Evolutionary conservation across 2,888 invertebrate species (phyloP), one percentile per base, ranked within the genome.

Genomic region (Eupithecia abbreviata): DNA sequence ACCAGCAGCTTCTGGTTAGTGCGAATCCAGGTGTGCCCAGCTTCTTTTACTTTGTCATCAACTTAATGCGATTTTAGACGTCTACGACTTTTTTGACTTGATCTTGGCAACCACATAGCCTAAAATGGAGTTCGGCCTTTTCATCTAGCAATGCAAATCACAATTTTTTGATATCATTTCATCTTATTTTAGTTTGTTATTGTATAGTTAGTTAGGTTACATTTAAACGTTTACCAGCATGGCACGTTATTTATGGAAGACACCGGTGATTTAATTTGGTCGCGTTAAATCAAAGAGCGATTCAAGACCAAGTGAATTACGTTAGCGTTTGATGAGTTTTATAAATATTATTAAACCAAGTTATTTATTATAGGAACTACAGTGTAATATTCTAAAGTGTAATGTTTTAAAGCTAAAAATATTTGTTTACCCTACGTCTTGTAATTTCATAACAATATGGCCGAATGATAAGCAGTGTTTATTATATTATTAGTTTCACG

Each of bases 211-310:
- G n/a, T n/a, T n/a, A n/a, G n/a, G n/a, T n/a, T n/a, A n/a, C n/a
- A n/a, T n/a, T n/a, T n/a, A n/a, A n/a, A n/a, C n/a, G n/a, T n/a
- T 18, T 30, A 30, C 10, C 58, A 30, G 58, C 58, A 58, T 1
- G 55, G 9, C 55, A 62, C 30, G 58, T 62, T 30, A 30, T 62
- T 62, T 10, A 62, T 18, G 10, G 18, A 10, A 30, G 18, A 7
- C 18, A 18, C 18, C n/a, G 58, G 18, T 10, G 58, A 62, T 62
- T 62, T 10, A 62, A 18, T 62, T 62, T 62, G 30, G 18, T 62
- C 58, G 18, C 58, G 58, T 62, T 62, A 62, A 62, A 62, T 30
- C 58, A 18, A 62, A 30, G 58, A 18, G 58, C 58, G 30, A 62
- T 18, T 62, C 18, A 30, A 30, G 18, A 62, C 9, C 18, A 30